Evolutionary conservation across 2,797 vertebrate species (phyloP).

Genomic region (Enteromius paludinosus): DNA sequence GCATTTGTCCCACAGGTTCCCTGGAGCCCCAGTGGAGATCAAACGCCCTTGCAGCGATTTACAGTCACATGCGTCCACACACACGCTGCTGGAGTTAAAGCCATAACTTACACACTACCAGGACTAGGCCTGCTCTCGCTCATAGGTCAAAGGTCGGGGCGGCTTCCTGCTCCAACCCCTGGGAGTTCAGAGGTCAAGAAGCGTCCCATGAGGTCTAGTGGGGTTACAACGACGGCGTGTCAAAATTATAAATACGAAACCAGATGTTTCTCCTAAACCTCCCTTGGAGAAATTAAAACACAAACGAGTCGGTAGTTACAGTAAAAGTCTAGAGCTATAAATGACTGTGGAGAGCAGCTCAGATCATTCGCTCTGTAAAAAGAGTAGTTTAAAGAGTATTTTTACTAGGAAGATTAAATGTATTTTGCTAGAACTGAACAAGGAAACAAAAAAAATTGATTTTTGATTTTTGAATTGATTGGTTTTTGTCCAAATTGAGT

Average conservation of each 20-base stretch:
- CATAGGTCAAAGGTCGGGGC: conserved; percentile 14
- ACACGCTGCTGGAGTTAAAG: background rate
- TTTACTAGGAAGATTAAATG: background rate
- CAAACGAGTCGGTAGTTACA: background rate
- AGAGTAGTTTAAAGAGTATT: background rate
- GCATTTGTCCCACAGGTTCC: background rate
- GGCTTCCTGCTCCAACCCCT: conserved; percentile 46
- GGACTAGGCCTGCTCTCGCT: background rate
- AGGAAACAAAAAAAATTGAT: background rate
- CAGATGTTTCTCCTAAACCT: conserved; percentile 11
- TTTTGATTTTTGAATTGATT: too few species aligned
- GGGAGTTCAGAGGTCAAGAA: conserved; percentile 40
- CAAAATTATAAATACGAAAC: background rate
- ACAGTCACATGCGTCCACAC: conserved; percentile 12
- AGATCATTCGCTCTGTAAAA: background rate
- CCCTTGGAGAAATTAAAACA: background rate
- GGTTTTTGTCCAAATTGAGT: background rate
- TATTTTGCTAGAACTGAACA: background rate
- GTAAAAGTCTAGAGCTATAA: background rate
- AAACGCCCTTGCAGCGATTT: background rate
- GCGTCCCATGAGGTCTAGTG: conserved; percentile 24
- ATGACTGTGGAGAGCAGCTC: background rate
- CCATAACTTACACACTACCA: background rate
- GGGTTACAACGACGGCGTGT: background rate
- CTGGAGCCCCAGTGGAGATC: background rate